A percentile compares a stretch with the other conserved stretches of the same genome.
Conservation (phyloP, 2,888 invertebrate genomes). For the Strigamia transsilvanica region DNA sequence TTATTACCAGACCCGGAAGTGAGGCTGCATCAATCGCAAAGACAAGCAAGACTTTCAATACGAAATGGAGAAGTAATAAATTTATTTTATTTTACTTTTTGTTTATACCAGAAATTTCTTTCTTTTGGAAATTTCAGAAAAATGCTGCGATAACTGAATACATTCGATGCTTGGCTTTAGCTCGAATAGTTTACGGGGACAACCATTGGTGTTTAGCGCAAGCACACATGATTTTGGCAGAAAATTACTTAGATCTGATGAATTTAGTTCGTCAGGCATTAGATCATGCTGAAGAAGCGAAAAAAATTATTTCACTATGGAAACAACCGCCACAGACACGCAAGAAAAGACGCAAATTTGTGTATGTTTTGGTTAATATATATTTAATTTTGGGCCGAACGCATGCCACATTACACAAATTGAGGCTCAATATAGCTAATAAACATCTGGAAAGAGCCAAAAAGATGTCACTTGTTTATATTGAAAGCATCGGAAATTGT, state of each 20-base stretch:
- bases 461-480: neutral
- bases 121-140: neutral
- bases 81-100: neutral
- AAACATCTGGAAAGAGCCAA: neutral
- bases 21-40: neutral
- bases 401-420: neutral
- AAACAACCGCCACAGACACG: neutral
- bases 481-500: neutral
- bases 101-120: neutral
- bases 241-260: conserved; percentile 22
- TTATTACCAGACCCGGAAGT: neutral
- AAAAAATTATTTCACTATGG: neutral
- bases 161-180: conserved; percentile 20
- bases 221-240: conserved; percentile 37
- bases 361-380: neutral
- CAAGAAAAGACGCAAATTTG: neutral
- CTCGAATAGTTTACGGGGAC: conserved; percentile 49
- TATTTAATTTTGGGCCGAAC: neutral
- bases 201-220: conserved; percentile 40
- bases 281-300: neutral
- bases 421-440: neutral
- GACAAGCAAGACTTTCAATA: neutral
- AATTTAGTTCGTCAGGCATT: neutral
- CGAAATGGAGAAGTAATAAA: neutral
- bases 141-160: conserved; percentile 8